Evolutionary conservation across 2,113 vertebrate genomes (phyloP).

Genomic region (Phainopepla nitens): DNA sequence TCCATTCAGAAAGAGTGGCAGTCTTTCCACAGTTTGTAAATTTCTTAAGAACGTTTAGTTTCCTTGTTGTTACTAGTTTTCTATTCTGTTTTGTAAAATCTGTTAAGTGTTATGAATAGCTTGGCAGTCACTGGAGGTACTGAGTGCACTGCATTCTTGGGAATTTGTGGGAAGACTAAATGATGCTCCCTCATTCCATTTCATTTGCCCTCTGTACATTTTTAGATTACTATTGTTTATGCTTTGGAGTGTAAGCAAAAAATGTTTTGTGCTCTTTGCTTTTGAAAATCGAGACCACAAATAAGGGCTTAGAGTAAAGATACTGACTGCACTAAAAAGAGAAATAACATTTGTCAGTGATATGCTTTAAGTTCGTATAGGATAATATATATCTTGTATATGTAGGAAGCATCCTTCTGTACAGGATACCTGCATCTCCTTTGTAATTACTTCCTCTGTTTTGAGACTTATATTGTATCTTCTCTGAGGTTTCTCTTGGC

Average conservation of each 20-base stretch:
- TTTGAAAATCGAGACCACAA: background rate
- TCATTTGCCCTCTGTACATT: background rate
- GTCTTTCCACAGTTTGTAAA: background rate
- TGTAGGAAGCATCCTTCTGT: background rate
- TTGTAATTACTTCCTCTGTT: background rate
- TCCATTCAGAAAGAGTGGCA: background rate
- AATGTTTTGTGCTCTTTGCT: background rate
- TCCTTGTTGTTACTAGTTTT: background rate
- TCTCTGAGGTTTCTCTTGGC: background rate
- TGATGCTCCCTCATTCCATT: accelerated
- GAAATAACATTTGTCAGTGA: background rate
- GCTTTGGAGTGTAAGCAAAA: background rate
- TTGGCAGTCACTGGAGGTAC: background rate
- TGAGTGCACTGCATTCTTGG: background rate
- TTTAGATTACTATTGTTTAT: conserved; percentile 2
- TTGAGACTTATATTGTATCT: background rate
- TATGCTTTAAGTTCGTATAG: background rate
- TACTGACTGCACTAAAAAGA: background rate
- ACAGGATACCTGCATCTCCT: background rate
- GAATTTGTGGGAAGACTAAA: background rate
- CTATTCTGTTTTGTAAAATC: background rate
- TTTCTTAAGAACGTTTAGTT: background rate
- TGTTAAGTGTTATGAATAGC: background rate
- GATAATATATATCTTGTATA: background rate
- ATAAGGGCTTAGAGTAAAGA: background rate